Evolutionary conservation across 2,113 vertebrate species (phyloP), one percentile per base, ranked within the genome.

Genomic region (Oryzias celebensis): DNA sequence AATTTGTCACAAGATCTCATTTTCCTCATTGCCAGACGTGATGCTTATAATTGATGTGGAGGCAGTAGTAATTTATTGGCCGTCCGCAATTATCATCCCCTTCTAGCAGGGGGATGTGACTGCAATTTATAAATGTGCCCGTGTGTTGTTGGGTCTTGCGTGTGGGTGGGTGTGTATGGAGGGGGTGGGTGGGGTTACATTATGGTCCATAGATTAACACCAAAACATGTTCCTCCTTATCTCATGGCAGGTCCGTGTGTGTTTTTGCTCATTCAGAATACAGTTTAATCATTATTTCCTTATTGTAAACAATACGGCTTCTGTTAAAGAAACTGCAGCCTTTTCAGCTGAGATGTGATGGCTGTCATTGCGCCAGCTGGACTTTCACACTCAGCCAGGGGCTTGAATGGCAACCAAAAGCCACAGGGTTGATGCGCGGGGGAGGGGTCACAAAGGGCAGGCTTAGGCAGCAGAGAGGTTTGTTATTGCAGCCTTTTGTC

Each of bases 1-100:
- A 93, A 93, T 93, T 93, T 92, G 92, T 92, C 92, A 93, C 91
- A 92, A 92, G 92, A 93, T 93, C 92, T 93, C 89, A 93, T 93
- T 93, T 93, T 93, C 93, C 90, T 93, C 91, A 85, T 91, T 93
- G 93, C 94, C 92, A 93, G 87, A 89, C 86, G 83, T 88, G 90
- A 92, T 90, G 91, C 92, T 92, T 94, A 81, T 95, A 93, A 94
- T 91, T 93, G 94, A 93, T 89, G 93, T 84, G 76, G 92, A 92
- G 94, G 93, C 93, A 88, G 85, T 89, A 92, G 92, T 93, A 86
- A 88, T 94, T 93, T 93, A 93, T 93, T 86, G 90, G 91, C 93
- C 84, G 44, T 92, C 91, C 88, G 90, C 92, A 94, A 92, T 93
- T 91, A 92, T 88, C 89, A 92, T 92, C 91, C 90, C 81, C 88